These are phyloP conservation scores for Oryzias dopingdopingensis DNA, from an alignment of 2,797 vertebrate genomes.

Conservation along the genomic window DNA sequence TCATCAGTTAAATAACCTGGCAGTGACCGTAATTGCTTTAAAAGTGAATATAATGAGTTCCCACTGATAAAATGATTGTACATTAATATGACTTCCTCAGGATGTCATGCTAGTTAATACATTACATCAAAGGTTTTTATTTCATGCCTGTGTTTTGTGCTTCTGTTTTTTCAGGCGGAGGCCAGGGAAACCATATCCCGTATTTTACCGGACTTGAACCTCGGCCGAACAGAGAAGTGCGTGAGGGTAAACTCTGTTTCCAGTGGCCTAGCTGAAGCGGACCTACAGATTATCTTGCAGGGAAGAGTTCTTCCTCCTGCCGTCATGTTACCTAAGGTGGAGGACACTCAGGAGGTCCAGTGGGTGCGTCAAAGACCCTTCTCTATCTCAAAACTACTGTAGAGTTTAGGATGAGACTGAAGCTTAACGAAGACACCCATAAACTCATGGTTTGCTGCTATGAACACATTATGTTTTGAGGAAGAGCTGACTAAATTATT, in stretches of 20 bases:
- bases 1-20: not conserved
- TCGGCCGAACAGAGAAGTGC: slow-evolving; percentile 89
- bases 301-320: slow-evolving; percentile 87
- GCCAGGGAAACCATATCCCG: slow-evolving; percentile 85
- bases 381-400: not conserved
- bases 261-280: slow-evolving; percentile 88
- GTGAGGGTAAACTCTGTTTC: slow-evolving; percentile 94
- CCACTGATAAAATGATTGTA: not conserved
- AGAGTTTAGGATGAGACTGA: too few species aligned
- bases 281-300: slow-evolving; percentile 85
- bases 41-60: slow-evolving; percentile 3
- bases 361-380: slow-evolving; percentile 80
- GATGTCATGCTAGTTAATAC: not conserved
- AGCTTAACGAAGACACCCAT: too few species aligned
- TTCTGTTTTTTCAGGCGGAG: slow-evolving; percentile 76
- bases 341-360: slow-evolving; percentile 84
- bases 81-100: not conserved
- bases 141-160: slow-evolving; percentile 8
- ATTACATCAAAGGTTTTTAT: slow-evolving; percentile 1
- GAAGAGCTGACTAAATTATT: too few species aligned
- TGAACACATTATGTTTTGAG: too few species aligned
- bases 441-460: too few species aligned
- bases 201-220: slow-evolving; percentile 83
- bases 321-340: slow-evolving; percentile 97
- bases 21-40: not conserved